Evolutionary conservation across 2,797 vertebrate genomes (phyloP).

Genomic region (Phrynocephalus forsythii): DNA sequence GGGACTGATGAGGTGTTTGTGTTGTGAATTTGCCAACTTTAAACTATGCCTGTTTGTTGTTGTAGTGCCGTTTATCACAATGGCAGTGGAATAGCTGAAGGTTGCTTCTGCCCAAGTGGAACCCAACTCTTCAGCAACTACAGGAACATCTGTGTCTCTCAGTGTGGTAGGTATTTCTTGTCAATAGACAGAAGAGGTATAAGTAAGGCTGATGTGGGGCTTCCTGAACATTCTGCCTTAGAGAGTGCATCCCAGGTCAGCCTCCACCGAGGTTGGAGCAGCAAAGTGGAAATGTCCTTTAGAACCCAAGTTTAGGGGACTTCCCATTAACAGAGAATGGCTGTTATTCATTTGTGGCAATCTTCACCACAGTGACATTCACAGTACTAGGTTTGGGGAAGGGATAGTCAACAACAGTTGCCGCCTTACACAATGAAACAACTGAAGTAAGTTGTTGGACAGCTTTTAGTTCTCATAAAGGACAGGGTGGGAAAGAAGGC

Average conservation of each 20-base stretch:
- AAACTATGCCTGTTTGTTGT: neutral
- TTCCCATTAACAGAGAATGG: neutral
- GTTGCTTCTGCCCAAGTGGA: conserved; percentile 79
- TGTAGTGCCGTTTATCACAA: conserved; percentile 54
- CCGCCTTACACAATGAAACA: neutral
- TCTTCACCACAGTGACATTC: neutral
- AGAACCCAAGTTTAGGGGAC: neutral
- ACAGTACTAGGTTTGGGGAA: neutral
- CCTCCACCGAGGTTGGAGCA: neutral
- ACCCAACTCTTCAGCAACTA: conserved; percentile 25
- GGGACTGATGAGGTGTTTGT: neutral
- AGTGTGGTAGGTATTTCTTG: conserved; percentile 70
- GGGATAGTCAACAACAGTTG: neutral
- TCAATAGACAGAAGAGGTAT: neutral
- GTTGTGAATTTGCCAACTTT: neutral
- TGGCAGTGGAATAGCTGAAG: conserved; percentile 71
- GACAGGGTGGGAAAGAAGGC: neutral
- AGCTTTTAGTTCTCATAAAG: neutral
- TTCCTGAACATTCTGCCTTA: too few relatives aligned
- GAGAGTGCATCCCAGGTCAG: neutral
- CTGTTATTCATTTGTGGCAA: neutral
- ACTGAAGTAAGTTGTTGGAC: neutral
- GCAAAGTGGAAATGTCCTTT: neutral
- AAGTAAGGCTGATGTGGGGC: too few relatives aligned
- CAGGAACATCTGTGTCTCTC: conserved; percentile 63